phyloP scores from a whole-genome alignment of 1,140 invertebrate genomes.

The Planococcus citri region DNA sequence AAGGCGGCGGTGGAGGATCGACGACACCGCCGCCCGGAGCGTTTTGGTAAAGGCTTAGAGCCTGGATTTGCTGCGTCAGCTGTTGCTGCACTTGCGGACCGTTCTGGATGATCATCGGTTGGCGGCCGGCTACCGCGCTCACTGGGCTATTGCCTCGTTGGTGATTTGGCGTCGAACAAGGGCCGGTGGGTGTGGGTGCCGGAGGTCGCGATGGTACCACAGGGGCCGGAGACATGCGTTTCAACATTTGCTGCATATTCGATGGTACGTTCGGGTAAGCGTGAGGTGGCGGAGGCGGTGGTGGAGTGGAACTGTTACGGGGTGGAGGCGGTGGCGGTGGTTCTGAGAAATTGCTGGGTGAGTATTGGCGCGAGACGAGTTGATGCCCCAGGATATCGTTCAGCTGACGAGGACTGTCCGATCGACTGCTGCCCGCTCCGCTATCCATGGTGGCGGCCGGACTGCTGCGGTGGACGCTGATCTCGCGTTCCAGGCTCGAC shows the following conservation, averaged over 20 bases:
- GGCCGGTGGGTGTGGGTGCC: slow-evolving; percentile 38
- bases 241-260: slow-evolving; percentile 68
- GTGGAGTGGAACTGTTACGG: slow-evolving; percentile 46
- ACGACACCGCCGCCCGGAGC: slow-evolving; percentile 35
- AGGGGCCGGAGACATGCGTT: slow-evolving; percentile 69
- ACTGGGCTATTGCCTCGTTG: slow-evolving; percentile 60
- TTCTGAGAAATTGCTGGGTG: slow-evolving; percentile 44
- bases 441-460: slow-evolving; percentile 61
- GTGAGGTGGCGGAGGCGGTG: slow-evolving; percentile 59
- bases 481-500: slow-evolving; percentile 69
- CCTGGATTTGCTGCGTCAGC: slow-evolving; percentile 72
- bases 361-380: slow-evolving; percentile 47
- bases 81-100: slow-evolving; percentile 71
- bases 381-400: slow-evolving; percentile 34
- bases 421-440: slow-evolving; percentile 71
- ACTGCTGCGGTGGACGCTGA: slow-evolving; percentile 59
- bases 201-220: slow-evolving; percentile 45
- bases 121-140: slow-evolving; percentile 53
- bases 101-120: slow-evolving; percentile 69
- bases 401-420: slow-evolving; percentile 66
- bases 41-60: slow-evolving; percentile 62
- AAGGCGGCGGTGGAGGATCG: slow-evolving; percentile 54
- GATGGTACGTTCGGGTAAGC: slow-evolving; percentile 40
- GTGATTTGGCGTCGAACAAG: slow-evolving; percentile 37
- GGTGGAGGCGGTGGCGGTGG: slow-evolving; percentile 36